Conservation (phyloP, 2,113 vertebrate genomes). For the Xenus cinereus region DNA sequence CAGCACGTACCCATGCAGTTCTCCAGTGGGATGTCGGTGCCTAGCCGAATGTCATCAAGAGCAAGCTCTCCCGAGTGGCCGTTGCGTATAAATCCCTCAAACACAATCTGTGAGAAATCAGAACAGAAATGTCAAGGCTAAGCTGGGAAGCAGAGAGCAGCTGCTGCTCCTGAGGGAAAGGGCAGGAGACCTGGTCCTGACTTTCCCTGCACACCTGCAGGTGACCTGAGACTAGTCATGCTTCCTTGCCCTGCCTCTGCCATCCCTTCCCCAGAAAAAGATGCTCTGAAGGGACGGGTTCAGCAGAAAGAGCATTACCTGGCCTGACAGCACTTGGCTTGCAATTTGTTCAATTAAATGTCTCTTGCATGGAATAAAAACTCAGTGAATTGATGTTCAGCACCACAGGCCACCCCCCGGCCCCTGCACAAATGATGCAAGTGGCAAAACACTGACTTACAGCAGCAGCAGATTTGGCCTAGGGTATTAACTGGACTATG, state of each 20-base stretch:
- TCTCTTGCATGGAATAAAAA: not conserved
- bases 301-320: not conserved
- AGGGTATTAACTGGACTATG: not conserved
- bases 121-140: not conserved
- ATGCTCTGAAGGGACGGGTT: not conserved
- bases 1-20: constrained; percentile 90
- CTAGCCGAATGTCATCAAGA: constrained; percentile 93
- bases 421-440: not conserved
- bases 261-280: not conserved
- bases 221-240: not conserved
- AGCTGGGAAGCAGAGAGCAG: not conserved
- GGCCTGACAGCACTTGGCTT: not conserved
- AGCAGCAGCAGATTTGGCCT: not conserved
- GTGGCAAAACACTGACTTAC: not conserved
- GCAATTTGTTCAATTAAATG: not conserved
- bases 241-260: not conserved
- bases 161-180: not conserved
- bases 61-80: constrained; percentile 86
- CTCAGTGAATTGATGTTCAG: not conserved
- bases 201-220: constrained; percentile 4
- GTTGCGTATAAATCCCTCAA: constrained; percentile 90
- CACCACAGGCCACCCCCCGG: not conserved
- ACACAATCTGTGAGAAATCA: constrained; percentile 82
- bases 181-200: not conserved
- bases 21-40: constrained; percentile 85